Evolutionary conservation across 2,113 vertebrate genomes (phyloP).

Genomic region (Myotis yumanensis): DNA sequence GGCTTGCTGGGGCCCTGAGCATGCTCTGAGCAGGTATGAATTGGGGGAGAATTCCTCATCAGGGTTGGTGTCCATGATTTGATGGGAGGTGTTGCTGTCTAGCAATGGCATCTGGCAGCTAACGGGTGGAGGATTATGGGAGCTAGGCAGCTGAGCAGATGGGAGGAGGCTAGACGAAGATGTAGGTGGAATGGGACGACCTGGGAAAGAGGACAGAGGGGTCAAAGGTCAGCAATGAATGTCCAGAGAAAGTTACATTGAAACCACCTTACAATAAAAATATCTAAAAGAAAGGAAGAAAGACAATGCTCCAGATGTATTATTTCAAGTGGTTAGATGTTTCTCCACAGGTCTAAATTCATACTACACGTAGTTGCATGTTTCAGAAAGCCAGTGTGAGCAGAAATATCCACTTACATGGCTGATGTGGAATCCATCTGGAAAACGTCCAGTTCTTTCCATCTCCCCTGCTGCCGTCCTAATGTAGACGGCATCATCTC

Average conservation of each 20-base stretch:
- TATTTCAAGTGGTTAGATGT: not conserved
- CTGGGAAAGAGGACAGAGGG: conserved; percentile 92
- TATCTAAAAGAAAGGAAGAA: not conserved
- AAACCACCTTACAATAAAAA: not conserved
- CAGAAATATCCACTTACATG: not conserved
- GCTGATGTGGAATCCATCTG: not conserved
- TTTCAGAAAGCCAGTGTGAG: not conserved
- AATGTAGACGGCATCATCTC: not conserved
- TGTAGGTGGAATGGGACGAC: conserved; percentile 98
- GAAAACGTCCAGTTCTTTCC: not conserved
- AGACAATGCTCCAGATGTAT: conserved; percentile 20
- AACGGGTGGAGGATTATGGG: conserved; percentile 93
- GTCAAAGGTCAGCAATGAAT: conserved; percentile 86
- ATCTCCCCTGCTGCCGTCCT: not conserved
- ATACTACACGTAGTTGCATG: not conserved
- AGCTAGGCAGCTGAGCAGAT: conserved; percentile 94
- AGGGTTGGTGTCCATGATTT: conserved; percentile 97
- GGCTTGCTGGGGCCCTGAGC: conserved; percentile 89
- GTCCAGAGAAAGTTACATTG: conserved; percentile 68
- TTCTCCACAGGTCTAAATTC: conserved; percentile 10
- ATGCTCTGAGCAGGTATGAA: conserved; percentile 95
- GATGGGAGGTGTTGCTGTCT: conserved; percentile 98
- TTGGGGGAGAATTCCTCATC: conserved; percentile 95
- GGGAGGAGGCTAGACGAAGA: conserved; percentile 97
- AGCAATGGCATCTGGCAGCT: conserved; percentile 99